Conservation (phyloP, 2,113 vertebrate genomes). For the Natator depressus region DNA sequence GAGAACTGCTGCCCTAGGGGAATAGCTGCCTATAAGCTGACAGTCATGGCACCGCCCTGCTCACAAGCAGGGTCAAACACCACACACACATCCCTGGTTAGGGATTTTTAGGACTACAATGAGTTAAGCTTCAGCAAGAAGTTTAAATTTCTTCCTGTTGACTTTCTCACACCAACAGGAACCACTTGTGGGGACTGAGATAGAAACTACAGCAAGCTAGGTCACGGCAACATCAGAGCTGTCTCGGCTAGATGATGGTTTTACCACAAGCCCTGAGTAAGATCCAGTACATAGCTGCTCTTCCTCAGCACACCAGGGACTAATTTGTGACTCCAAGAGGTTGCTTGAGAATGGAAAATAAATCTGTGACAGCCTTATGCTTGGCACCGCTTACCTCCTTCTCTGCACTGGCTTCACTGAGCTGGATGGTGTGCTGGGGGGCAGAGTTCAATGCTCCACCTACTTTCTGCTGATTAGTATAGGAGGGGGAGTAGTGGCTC, state of each 20-base stretch:
- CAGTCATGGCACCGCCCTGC: neutral
- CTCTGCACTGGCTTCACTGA: too few relatives aligned
- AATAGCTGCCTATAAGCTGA: neutral
- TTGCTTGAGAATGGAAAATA: neutral
- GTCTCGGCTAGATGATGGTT: neutral
- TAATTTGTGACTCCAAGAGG: neutral
- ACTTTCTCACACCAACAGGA: neutral
- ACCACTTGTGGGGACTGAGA: neutral
- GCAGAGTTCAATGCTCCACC: neutral
- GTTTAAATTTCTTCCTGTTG: too few relatives aligned
- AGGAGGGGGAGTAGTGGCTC: neutral
- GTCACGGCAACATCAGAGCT: neutral
- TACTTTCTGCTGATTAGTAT: neutral
- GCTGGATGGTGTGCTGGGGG: too few relatives aligned
- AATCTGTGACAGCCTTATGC: neutral
- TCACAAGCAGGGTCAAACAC: neutral
- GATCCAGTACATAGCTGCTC: rapidly evolving
- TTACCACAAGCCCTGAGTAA: neutral
- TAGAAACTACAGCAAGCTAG: neutral
- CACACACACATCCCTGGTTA: neutral
- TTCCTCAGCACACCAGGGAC: neutral
- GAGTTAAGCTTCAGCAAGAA: too few relatives aligned
- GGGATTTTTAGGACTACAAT: neutral
- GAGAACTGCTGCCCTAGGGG: too few relatives aligned
- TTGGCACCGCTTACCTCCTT: neutral